Base-by-base conservation (phyloP, 2,797 vertebrate genomes). In the Spinus pinus region DNA sequence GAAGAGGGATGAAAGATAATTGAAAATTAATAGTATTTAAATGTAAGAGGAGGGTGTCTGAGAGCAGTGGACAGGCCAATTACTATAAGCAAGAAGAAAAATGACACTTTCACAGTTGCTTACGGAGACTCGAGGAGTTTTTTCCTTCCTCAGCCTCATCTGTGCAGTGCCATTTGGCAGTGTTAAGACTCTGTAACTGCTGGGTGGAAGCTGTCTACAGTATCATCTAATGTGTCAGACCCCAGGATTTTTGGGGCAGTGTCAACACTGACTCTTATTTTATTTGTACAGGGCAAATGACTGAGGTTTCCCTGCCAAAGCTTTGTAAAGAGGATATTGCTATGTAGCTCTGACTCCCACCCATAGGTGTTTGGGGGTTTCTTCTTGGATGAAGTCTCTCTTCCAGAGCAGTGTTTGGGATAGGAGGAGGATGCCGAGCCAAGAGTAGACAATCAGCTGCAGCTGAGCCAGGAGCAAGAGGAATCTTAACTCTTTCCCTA, bases 1-100 rank as follows among this genome's bases (percentile, higher is more conserved):
- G 96, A 98, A 97, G 97, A 94, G 88, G 94, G 95, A 95, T 95
- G 93, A 96, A 96, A 93, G 91, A 95, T 97, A 97, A 97, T 97
- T 95, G 91, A 94, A 96, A 96, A 95, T 93, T 96, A 96, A 94
- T 96, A 95, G 91, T 81, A 94, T 95, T 95, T 95, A 96, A 95
- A 96, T 93, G 72, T 80, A 69, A 93, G 84, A 95, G 91, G 88
- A 94, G 73, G 81, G 35, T 85, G 86, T 95, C 78, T 96, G 89
- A 93, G 93, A 95, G 92, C 92, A 93, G 4, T 14, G 71, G 81
- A 67, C 60, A 61, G 74, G 88, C 91, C 91, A 96, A 58, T 96
- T 95, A 69, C 84, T 86, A 58, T 95, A 91, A 88, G 62, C 47
- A 54, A 58, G 93, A 94, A 94, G 93, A 95, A 96, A 96, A 97